A percentile compares a stretch with the other conserved stretches of the same genome.
phyloP scores from a whole-genome alignment of 2,888 invertebrate genomes.

The Parasteatoda lunata region DNA sequence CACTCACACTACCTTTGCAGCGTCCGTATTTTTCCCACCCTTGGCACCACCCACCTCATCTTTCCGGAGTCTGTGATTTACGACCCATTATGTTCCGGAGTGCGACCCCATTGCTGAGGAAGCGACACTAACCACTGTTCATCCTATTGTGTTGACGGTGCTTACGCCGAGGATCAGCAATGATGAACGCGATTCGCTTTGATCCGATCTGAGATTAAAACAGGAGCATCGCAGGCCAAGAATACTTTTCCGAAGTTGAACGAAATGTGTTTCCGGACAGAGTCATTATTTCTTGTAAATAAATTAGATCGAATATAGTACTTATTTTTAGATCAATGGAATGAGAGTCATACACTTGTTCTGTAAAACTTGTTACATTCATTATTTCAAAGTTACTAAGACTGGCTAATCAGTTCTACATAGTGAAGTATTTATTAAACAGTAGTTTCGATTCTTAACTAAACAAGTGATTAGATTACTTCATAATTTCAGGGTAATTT shows the following conservation, averaged over 20 bases:
- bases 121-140: slow-evolving; percentile 30
- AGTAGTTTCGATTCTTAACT: too few relatives aligned
- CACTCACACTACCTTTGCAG: background rate
- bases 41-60: slow-evolving; percentile 36
- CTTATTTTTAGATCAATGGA: too few relatives aligned
- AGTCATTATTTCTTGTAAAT: background rate
- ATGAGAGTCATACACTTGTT: too few relatives aligned
- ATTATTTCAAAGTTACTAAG: too few relatives aligned
- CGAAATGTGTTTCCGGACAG: background rate
- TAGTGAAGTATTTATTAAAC: too few relatives aligned
- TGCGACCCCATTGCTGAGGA: slow-evolving; percentile 41
- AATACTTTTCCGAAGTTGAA: background rate
- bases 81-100: slow-evolving; percentile 49
- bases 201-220: slow-evolving; percentile 5
- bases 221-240: background rate
- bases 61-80: slow-evolving; percentile 45
- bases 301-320: background rate
- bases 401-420: too few relatives aligned
- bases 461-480: too few relatives aligned
- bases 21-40: slow-evolving; percentile 29
- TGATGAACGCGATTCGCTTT: background rate
- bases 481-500: too few relatives aligned
- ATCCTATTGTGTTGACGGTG: slow-evolving; percentile 23
- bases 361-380: too few relatives aligned
- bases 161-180: background rate